Evolutionary conservation across 2,113 vertebrate genomes (phyloP), one percentile per base, ranked within the genome.

Genomic region (Taurulus bubalis): DNA sequence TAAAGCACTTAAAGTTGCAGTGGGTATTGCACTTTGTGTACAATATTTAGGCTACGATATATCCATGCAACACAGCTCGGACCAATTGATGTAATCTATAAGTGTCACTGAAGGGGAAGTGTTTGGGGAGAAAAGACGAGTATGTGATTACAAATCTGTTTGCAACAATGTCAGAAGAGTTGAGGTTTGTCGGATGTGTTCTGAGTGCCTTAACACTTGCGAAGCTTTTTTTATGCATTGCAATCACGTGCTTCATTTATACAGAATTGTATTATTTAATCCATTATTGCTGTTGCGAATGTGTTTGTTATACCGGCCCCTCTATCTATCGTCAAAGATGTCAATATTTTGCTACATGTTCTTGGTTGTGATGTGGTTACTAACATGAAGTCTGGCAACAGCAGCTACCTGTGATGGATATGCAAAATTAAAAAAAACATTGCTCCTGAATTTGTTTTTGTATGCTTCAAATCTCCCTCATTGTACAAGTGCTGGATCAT

Each of bases 181-280:
- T 34, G 49, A 73, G 56, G 75, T 55, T 79, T 76, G 9, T 18
- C n/a, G 60, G 53, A 62, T 73, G 73, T 73, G 83, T 42, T 36
- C 65, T 34, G 66, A 88, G 92, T 93, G 92, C 92, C 92, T 93
- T 92, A 88, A 76, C 73, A 76, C 59, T 22, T 79, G 82, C 84
- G 69, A 80, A 64, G 73, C 62, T 75, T 83, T 75, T 73, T 56
- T 84, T 65, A 80, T 80, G 79, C 76, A 80, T 49, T 14, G 1
- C 53, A 45, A 68, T 0, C 20, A 63, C 38, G 30, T 56, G 73
- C 47, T 71, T 78, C 18, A 64, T 76, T 42, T 79, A 55, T 72
- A 56, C 42, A 56, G 9, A 62, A 20, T 11, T 12, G 47, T 40
- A 34, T 67, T 45, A 45, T 8, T 58, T 74, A 70, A 60, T 69